These are phyloP conservation scores for Trichonephila clavipes DNA, from an alignment of 1,140 invertebrate species.

Conservation along the genomic window DNA sequence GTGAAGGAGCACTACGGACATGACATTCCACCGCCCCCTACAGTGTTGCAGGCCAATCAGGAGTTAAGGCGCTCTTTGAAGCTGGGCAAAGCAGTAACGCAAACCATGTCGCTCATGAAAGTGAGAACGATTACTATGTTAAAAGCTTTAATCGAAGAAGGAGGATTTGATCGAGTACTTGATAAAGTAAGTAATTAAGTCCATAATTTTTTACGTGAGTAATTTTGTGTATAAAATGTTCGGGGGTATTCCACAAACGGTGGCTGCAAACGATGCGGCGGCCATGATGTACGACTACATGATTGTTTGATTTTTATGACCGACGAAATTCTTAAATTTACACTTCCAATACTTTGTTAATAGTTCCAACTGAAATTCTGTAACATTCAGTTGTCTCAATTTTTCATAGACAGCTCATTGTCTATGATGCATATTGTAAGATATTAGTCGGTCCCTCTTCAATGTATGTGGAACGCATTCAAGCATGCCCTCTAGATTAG, in stretches of 20 bases:
- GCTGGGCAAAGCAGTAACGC: slow-evolving; percentile 63
- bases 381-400: neutral
- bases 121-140: slow-evolving; percentile 67
- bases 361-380: neutral
- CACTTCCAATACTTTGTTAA: neutral
- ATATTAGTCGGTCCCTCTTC: slow-evolving; percentile 32
- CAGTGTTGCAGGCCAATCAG: slow-evolving; percentile 59
- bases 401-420: neutral
- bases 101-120: slow-evolving; percentile 74
- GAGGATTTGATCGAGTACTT: slow-evolving; percentile 81
- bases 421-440: slow-evolving; percentile 6
- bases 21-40: slow-evolving; percentile 73
- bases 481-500: neutral
- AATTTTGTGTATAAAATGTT: neutral
- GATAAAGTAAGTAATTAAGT: slow-evolving; percentile 81
- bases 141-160: slow-evolving; percentile 69
- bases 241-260: slow-evolving; percentile 67
- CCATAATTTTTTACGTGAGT: neutral
- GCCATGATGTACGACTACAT: neutral
- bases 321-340: neutral
- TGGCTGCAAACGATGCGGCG: neutral
- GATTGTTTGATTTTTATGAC: neutral
- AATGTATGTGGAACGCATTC: neutral
- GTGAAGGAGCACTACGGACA: slow-evolving; percentile 72
- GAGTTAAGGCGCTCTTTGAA: slow-evolving; percentile 54